Percentiles rank a stretch among this genome's conserved stretches.
These are phyloP conservation scores for Toxotes chatareus DNA, from an alignment of 2,113 vertebrate genomes.

Conservation along the genomic window DNA sequence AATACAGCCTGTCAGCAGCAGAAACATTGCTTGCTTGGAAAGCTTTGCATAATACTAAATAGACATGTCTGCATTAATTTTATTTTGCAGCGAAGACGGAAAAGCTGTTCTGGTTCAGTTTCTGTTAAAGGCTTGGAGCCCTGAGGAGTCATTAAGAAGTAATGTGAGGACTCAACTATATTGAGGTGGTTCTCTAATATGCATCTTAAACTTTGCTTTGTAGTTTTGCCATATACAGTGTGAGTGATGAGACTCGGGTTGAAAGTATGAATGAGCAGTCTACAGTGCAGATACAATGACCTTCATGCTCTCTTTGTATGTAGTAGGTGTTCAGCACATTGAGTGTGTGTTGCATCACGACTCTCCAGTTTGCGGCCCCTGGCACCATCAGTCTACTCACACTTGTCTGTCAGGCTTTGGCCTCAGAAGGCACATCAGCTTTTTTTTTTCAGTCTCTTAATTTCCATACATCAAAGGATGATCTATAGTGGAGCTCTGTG, in stretches of 20 bases:
- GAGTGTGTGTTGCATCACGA: constrained; percentile 19
- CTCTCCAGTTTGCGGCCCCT: constrained; percentile 21
- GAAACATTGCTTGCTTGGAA: constrained; percentile 8
- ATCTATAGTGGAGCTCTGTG: constrained; percentile 45
- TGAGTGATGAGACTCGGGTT: constrained; percentile 44
- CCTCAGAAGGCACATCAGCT: constrained; percentile 32
- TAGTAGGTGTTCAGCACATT: constrained; percentile 8
- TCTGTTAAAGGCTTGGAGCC: constrained; percentile 14
- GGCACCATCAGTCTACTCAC: constrained; percentile 49
- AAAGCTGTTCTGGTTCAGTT: constrained; percentile 14
- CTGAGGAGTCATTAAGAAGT: constrained; percentile 49
- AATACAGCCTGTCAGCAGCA: constrained; percentile 9
- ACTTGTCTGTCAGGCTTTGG: constrained; percentile 56
- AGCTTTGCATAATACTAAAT: constrained; percentile 7
- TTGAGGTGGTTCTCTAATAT: constrained; percentile 37
- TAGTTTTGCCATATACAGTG: constrained; percentile 29
- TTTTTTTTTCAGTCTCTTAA: constrained; percentile 53
- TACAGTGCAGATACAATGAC: constrained; percentile 19
- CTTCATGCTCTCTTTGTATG: constrained; percentile 38
- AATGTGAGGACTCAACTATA: constrained; percentile 29
- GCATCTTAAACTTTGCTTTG: constrained; percentile 25
- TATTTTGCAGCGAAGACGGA: constrained; percentile 24
- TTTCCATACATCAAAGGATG: constrained; percentile 65
- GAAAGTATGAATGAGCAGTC: constrained; percentile 28
- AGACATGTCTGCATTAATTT: constrained; percentile 27